Base-by-base conservation (phyloP, 2,888 invertebrate species). In the Leptothorax acervorum region DNA sequence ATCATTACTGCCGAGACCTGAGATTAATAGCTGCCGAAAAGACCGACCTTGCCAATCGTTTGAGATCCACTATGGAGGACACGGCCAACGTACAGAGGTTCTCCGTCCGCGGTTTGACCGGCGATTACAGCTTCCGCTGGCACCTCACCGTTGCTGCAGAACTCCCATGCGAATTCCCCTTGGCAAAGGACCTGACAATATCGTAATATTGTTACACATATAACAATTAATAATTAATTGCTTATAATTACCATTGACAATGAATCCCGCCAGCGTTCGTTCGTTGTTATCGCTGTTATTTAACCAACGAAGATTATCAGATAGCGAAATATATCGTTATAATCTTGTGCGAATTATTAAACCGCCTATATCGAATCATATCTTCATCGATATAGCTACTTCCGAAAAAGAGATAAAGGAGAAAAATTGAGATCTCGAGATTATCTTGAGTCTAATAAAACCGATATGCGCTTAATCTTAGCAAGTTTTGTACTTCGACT, bases 11-110 rank as follows among this genome's bases (percentile, higher is more conserved):
- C 1, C 12, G 28, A 57, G 9, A 4, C n/a, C 31, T 12, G 48
- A 68, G 45, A 48, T 23, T 68, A 78, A 60, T 6, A 48, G n/a
- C 2, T 81, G 48, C 53, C 57, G 15, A 81, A 81, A 83, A 79
- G 63, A 73, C 84, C 42, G 85, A 97, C 96, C 96, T 97, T 97
- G 93, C 97, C 97, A 84, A 97, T 95, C 15, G 97, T 97, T 85
- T 96, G 95, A 90, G 96, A 96, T 15, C 97, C 97, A 87, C 96
- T 96, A 88, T 96, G 96, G 53, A 96, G 95, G 76, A 96, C 96
- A 85, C 97, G 96, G 11, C 97, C 97, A 86, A 96, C 96, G 95
- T 96, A 97, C 55, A 97, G 95, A 51, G 96, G 95, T 94, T 97
- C 97, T 12, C 97, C 97, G 86, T 96, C 96, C 66, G 95, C 94